Conservation (phyloP, 1,140 invertebrate species). For the Drosophila virilis region DNA sequence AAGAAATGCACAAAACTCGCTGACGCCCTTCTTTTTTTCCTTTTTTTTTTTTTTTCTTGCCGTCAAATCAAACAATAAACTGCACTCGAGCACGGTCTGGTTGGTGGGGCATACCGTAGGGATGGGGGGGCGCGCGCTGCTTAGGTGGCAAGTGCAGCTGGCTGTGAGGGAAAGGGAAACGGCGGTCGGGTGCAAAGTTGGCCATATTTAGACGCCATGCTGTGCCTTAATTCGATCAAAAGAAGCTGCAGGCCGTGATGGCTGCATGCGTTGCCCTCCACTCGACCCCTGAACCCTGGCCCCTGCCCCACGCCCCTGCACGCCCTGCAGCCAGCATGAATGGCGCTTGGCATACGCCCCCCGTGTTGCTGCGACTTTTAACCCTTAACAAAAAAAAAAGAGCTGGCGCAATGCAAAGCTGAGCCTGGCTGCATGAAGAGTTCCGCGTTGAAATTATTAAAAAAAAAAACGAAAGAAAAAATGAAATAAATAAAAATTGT, state of each 20-base stretch:
- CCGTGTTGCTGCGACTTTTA: conserved; percentile 34
- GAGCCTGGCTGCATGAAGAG: conserved; percentile 13
- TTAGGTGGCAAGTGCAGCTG: conserved; percentile 26
- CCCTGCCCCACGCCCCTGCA: not conserved
- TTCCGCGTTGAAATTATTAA: conserved; percentile 50
- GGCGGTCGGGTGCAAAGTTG: conserved; percentile 53
- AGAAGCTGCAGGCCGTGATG: conserved; percentile 53
- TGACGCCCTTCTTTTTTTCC: conserved; percentile 29
- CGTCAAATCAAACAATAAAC: conserved; percentile 77
- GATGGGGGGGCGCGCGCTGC: not conserved
- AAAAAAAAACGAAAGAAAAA: not conserved
- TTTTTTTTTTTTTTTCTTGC: conserved; percentile 5
- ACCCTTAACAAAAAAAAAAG: conserved; percentile 48
- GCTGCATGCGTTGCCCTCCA: conserved; percentile 47
- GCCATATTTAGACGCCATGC: conserved; percentile 82
- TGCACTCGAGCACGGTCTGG: conserved; percentile 69
- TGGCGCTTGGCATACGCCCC: conserved; percentile 65
- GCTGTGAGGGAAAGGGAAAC: not conserved
- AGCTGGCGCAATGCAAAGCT: not conserved
- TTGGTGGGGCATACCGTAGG: not conserved
- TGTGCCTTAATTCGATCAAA: conserved; percentile 76
- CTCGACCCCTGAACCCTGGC: conserved; percentile 1
- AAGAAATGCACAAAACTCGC: conserved; percentile 67
- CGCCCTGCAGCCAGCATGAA: conserved; percentile 28
- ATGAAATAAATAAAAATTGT: conserved; percentile 52